These are phyloP conservation scores for Cepaea hortensis DNA, from an alignment of 2,888 invertebrate genomes.

Conservation along the genomic window DNA sequence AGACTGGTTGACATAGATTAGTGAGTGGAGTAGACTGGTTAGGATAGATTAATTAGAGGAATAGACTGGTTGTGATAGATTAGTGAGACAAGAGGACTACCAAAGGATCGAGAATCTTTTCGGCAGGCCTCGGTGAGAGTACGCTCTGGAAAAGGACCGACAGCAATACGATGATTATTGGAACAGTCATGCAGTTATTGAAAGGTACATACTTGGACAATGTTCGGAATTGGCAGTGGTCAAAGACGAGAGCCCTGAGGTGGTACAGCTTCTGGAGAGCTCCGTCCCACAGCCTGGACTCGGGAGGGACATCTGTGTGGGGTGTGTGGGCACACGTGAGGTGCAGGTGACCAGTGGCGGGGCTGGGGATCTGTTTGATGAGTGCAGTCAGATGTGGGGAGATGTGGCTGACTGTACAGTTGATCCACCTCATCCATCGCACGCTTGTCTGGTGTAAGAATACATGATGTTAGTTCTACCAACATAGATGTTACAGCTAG, in stretches of 20 bases:
- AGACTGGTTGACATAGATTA: too few relatives aligned
- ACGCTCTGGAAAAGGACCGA: too few relatives aligned
- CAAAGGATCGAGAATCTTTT: too few relatives aligned
- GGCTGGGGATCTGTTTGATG: slow-evolving; percentile 14
- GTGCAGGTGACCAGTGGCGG: slow-evolving; percentile 14
- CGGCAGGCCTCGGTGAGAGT: too few relatives aligned
- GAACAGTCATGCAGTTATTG: too few relatives aligned
- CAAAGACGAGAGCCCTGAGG: slow-evolving; percentile 22
- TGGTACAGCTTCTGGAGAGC: neutral
- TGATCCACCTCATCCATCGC: slow-evolving; percentile 26
- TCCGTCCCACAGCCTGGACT: slow-evolving; percentile 27
- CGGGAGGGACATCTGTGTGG: neutral
- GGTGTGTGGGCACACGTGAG: slow-evolving; percentile 25
- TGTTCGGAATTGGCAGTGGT: slow-evolving; percentile 21
- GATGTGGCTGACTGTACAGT: slow-evolving; percentile 43
- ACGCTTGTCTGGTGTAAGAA: neutral
- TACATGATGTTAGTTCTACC: neutral
- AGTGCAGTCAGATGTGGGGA: neutral
- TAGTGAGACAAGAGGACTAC: too few relatives aligned
- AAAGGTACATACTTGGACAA: slow-evolving; percentile 22
- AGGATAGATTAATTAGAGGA: too few relatives aligned
- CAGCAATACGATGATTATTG: too few relatives aligned
- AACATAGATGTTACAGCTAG: neutral
- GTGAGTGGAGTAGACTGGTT: too few relatives aligned
- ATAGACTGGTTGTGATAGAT: too few relatives aligned